Conservation (phyloP, 2,113 vertebrate genomes). For the Gila orcuttii region DNA sequence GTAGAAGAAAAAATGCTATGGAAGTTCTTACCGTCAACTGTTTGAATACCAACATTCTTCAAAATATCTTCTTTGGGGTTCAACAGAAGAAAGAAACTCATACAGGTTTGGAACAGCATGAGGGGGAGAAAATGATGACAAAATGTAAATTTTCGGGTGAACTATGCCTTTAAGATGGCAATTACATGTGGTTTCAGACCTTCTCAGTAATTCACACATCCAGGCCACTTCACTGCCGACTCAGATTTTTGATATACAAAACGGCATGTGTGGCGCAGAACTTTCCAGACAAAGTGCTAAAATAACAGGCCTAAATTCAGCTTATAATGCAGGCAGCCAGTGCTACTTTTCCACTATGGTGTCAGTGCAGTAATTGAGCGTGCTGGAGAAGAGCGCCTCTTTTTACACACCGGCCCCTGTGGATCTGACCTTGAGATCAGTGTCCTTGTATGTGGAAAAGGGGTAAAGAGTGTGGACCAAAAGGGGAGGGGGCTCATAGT, state of each 20-base stretch:
- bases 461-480: conserved; percentile 60
- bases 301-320: conserved; percentile 51
- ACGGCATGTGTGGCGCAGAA: conserved; percentile 23
- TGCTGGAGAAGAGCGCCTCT: conserved; percentile 57
- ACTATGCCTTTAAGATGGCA: too few relatives aligned
- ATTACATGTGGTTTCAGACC: not conserved
- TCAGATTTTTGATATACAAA: conserved; percentile 28
- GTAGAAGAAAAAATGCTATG: too few relatives aligned
- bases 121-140: too few relatives aligned
- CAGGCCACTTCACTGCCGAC: not conserved
- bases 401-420: conserved; percentile 63
- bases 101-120: too few relatives aligned
- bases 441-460: conserved; percentile 74
- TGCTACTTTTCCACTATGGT: conserved; percentile 45
- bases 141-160: too few relatives aligned
- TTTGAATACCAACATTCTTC: too few relatives aligned
- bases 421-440: conserved; percentile 78
- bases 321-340: conserved; percentile 26
- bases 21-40: too few relatives aligned
- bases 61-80: too few relatives aligned
- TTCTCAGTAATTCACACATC: conserved; percentile 12
- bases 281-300: conserved; percentile 50
- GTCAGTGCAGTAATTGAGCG: conserved; percentile 56
- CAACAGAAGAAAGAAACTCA: too few relatives aligned
- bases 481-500: conserved; percentile 58